Base-by-base conservation (phyloP, 2,888 invertebrate species). In the Argyresthia albistria region DNA sequence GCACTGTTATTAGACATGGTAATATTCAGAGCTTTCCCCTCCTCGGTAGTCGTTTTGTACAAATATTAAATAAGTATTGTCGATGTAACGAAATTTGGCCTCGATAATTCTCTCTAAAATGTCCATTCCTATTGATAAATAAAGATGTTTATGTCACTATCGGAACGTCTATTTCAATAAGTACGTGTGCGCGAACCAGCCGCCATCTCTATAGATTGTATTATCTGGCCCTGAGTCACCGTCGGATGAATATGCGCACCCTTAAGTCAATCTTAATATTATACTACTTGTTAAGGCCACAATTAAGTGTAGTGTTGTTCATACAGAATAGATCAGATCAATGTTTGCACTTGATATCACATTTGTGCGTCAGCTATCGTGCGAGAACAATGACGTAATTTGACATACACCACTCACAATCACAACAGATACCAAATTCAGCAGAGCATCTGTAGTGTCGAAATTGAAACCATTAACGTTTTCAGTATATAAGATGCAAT, bases 41-140 rank as follows among this genome's bases (percentile, higher is more conserved):
- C 57, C 56, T 55, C 60, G 65, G 63, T 66, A 65, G 66, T 66
- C 68, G 35, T 51, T 66, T 68, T 62, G 59, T 65, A 65, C 65
- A 68, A 61, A 63, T 65, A 64, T 61, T 64, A n/a, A 51, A 63
- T 60, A 65, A 64, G 62, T 64, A 62, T 65, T 66, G 64, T 64
- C 67, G 62, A 62, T 67, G 60, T 69, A 64, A 70, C 66, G 64
- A 69, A 70, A 59, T 66, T 61, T 65, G 60, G 64, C 71, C 62
- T 69, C 59, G 62, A 64, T 59, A 66, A 55, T 52, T 39, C 50
- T 52, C 52, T 65, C 25, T 54, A 69, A 67, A 67, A 66, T 76
- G 76, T 78, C 76, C 76, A 76, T 70, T 74, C 70, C 72, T 73
- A 72, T 67, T 70, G 60, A 66, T 70, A 69, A 69, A 67, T 63